phyloP scores from a whole-genome alignment of 35 echinoderm and acorn worm genomes.

The Ophiothrix spiculata region DNA sequence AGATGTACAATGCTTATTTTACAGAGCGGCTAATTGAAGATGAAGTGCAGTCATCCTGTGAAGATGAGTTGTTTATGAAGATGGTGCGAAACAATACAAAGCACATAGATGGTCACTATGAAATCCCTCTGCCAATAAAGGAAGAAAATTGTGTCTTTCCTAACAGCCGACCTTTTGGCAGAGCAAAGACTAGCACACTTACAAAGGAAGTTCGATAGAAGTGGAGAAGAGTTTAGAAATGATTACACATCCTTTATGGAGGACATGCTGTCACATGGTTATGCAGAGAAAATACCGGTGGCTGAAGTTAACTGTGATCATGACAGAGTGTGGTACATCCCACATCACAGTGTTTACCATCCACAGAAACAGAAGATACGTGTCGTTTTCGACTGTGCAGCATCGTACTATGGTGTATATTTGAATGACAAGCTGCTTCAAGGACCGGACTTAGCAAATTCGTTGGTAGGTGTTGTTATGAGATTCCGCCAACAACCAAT shows the following conservation, averaged over 20 bases:
- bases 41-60: not conserved
- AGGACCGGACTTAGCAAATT: slow-evolving; percentile 41
- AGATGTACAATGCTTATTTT: not conserved
- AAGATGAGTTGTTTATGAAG: not conserved
- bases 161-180: not conserved
- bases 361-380: slow-evolving; percentile 20
- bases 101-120: slow-evolving; percentile 16
- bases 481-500: slow-evolving; percentile 56
- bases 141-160: not conserved
- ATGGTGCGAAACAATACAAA: not conserved
- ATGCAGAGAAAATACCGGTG: not conserved
- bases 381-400: slow-evolving; percentile 35
- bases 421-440: slow-evolving; percentile 25
- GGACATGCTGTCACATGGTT: not conserved
- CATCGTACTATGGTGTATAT: slow-evolving; percentile 26
- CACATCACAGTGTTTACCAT: slow-evolving; percentile 26
- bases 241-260: not conserved
- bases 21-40: not conserved
- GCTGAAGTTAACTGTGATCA: not conserved
- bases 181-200: slow-evolving; percentile 1
- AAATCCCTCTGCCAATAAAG: slow-evolving; percentile 20
- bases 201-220: slow-evolving; percentile 13
- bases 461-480: slow-evolving; percentile 45
- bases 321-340: not conserved
- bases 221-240: not conserved